Percentiles rank a stretch among this genome's conserved stretches.
These are phyloP conservation scores for Stegostoma tigrinum DNA, from an alignment of 2,113 vertebrate species.

Conservation along the genomic window DNA sequence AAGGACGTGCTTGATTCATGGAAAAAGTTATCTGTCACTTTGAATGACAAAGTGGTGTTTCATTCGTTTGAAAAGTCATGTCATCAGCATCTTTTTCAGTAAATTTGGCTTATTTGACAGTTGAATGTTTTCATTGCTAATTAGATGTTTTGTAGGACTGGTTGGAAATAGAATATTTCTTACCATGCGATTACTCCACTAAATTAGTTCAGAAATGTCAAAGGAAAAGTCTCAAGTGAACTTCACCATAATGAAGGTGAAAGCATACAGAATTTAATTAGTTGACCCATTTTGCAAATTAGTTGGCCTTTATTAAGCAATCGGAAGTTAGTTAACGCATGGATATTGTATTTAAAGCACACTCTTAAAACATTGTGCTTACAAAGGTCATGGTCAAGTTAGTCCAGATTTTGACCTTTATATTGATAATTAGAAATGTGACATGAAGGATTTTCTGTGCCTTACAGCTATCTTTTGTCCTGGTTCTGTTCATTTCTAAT, in stretches of 20 bases:
- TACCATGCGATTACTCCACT: background rate
- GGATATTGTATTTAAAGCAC: background rate
- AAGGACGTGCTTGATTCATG: background rate
- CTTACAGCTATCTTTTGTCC: conserved; percentile 23
- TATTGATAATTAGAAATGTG: conserved; percentile 12
- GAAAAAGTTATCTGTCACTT: background rate
- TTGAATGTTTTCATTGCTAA: background rate
- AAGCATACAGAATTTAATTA: background rate
- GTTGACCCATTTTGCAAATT: background rate
- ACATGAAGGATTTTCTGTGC: conserved; percentile 17
- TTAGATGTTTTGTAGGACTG: background rate
- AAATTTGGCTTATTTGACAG: background rate
- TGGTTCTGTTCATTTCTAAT: background rate
- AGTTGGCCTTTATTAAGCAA: background rate
- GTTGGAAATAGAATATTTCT: background rate
- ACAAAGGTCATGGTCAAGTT: background rate
- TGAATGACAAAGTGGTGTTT: background rate
- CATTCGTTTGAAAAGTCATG: background rate
- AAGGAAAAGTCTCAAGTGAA: background rate
- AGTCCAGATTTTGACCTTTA: background rate
- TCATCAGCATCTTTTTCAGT: background rate
- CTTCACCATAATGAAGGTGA: background rate
- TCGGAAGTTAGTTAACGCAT: background rate
- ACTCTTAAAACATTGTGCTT: background rate
- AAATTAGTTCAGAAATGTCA: background rate